Percentiles rank a stretch among this genome's conserved stretches.
Conservation (phyloP, 2,888 invertebrate genomes). For the Frankliniella fusca region DNA sequence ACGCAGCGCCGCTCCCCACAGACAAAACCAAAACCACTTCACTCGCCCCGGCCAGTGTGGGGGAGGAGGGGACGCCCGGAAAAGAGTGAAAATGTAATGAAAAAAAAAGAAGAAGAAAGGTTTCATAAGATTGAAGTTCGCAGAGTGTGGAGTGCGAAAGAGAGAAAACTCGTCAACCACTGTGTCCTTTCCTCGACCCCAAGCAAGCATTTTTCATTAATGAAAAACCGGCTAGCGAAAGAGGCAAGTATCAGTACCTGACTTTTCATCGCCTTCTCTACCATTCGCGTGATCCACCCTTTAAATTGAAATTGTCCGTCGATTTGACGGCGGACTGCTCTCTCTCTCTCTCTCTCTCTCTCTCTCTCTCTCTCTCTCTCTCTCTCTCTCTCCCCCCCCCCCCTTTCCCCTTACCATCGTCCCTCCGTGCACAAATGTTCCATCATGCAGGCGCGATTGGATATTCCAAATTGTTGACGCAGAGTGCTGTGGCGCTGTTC, state of each 20-base stretch:
- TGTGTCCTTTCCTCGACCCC: too few relatives aligned
- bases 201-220: too few relatives aligned
- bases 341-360: not conserved
- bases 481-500: not conserved
- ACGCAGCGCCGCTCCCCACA: not conserved
- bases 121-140: too few relatives aligned
- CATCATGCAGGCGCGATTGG: not conserved
- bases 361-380: not conserved
- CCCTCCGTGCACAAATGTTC: not conserved
- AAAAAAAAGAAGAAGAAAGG: not conserved
- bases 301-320: not conserved
- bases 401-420: not conserved
- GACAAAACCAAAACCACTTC: slow-evolving; percentile 14
- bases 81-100: not conserved
- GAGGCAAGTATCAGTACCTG: too few relatives aligned
- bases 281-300: too few relatives aligned
- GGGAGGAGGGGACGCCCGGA: not conserved
- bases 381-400: not conserved
- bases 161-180: too few relatives aligned
- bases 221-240: too few relatives aligned
- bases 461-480: slow-evolving; percentile 1
- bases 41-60: not conserved
- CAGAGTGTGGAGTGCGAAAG: too few relatives aligned
- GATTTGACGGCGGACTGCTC: not conserved
- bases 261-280: too few relatives aligned